phyloP scores from a whole-genome alignment of 2,888 invertebrate genomes.

The Noctua fimbriata region DNA sequence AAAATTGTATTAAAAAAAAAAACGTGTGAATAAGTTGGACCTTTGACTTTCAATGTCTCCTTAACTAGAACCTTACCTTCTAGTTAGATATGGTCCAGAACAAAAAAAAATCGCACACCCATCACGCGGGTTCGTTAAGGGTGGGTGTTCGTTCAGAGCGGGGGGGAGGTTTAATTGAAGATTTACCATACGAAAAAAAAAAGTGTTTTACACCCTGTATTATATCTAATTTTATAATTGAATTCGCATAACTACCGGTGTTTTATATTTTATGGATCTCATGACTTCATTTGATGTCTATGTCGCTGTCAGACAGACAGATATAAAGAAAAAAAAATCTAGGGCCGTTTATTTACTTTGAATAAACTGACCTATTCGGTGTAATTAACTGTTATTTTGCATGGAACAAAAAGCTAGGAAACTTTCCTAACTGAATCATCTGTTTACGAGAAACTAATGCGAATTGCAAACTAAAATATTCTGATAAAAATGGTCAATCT shows the following conservation, averaged over 20 bases:
- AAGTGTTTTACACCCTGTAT: too few relatives aligned
- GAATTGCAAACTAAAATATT: slow-evolving; percentile 1
- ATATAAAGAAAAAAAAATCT: neutral
- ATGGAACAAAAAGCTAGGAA: neutral
- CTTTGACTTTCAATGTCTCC: too few relatives aligned
- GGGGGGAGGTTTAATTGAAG: too few relatives aligned
- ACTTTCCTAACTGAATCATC: slow-evolving; percentile 19
- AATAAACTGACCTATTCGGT: neutral
- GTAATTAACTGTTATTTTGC: neutral
- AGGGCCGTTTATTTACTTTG: neutral
- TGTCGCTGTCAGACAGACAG: neutral
- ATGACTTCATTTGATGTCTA: neutral
- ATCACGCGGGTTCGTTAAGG: too few relatives aligned
- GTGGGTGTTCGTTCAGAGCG: too few relatives aligned
- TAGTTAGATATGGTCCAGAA: too few relatives aligned
- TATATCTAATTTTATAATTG: neutral
- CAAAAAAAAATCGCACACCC: too few relatives aligned
- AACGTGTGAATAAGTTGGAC: too few relatives aligned
- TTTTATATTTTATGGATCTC: neutral
- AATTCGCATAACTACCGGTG: neutral
- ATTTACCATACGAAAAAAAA: too few relatives aligned
- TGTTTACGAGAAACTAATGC: slow-evolving; percentile 16
- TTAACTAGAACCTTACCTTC: too few relatives aligned
- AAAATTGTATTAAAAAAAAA: too few relatives aligned
- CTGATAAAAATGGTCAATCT: slow-evolving; percentile 33